Evolutionary conservation across 1,140 invertebrate species (phyloP), one percentile per base, ranked within the genome.

Genomic region (Arion vulgaris): DNA sequence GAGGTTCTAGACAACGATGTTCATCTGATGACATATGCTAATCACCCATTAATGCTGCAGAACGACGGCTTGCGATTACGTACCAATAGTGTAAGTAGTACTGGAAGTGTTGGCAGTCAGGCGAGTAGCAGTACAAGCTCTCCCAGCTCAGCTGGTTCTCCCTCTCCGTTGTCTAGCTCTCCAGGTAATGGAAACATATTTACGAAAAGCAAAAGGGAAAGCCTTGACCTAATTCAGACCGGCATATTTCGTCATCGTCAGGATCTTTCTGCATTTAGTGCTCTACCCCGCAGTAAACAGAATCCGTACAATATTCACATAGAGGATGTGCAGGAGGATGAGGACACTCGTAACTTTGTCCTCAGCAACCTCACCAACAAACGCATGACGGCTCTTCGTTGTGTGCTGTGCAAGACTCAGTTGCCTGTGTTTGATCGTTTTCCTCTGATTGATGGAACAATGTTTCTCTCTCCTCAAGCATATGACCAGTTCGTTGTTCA

Each of bases 251-350:
- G 95, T 36, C 95, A 97, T 86, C 95, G 98, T 83, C 93, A 96
- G 88, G 97, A 99, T 93, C 97, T 98, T 93, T 97, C 96, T 87
- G 96, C 96, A 49, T 99, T 99, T 94, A 98, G 98, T 92, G 94
- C 95, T 82, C 94, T 99, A 86, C 98, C 98, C 78, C 95, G 95
- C 91, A 96, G 97, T 91, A 98, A 98, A 94, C 95, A 98, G 91
- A 99, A 99, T 94, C 98, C 97, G 88, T 99, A 92, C 84, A 90
- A 92, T 85, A 92, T 93, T 51, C 92, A 92, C 96, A 98, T 99
- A 94, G 98, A 99, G 93, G 98, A 99, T 91, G 98, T 99, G 90
- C 97, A 98, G 91, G 97, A 98, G 85, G 99, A 98, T 93, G 98
- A 99, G 90, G 98, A 99, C 87, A 99, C 97, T 34, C 94, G 91